phyloP scores from a whole-genome alignment of 2,113 vertebrate genomes.

The zebrafish (Danio rerio) region DNA sequence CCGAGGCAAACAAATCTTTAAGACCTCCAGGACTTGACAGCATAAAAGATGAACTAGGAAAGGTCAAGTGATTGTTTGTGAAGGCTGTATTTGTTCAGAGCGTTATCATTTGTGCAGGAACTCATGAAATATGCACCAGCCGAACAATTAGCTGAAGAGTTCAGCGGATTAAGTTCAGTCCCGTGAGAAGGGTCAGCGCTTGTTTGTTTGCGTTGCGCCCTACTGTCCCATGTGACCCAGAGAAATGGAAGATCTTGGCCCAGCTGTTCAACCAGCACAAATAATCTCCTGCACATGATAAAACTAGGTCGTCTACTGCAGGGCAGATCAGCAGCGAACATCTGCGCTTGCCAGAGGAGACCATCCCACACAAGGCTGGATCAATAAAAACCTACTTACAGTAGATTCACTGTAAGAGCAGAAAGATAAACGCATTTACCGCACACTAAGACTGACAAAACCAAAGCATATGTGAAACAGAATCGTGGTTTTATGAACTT shows the following conservation, averaged over 20 bases:
- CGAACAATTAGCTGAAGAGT: slow-evolving; percentile 67
- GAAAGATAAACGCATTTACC: slow-evolving; percentile 1
- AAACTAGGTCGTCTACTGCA: slow-evolving; percentile 41
- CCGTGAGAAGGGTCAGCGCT: background rate
- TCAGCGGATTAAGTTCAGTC: slow-evolving; percentile 57
- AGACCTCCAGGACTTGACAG: background rate
- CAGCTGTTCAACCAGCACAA: slow-evolving; percentile 40
- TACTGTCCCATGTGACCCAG: slow-evolving; percentile 23
- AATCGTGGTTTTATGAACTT: background rate
- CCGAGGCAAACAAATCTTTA: too few species aligned
- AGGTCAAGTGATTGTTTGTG: background rate
- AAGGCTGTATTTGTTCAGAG: background rate
- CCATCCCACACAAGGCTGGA: slow-evolving; percentile 22
- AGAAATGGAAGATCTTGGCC: slow-evolving; percentile 23
- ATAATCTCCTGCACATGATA: slow-evolving; percentile 38
- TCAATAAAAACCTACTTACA: slow-evolving; percentile 46
- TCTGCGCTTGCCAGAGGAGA: slow-evolving; percentile 34
- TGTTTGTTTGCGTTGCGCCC: slow-evolving; percentile 19
- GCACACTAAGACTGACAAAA: background rate
- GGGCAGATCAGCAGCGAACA: slow-evolving; percentile 22
- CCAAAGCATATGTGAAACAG: background rate
- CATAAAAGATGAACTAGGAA: background rate
- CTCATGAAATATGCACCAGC: slow-evolving; percentile 75
- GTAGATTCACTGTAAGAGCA: background rate
- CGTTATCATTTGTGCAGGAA: slow-evolving; percentile 68